Evolutionary conservation across 2,797 vertebrate genomes (phyloP), one percentile per base, ranked within the genome.

Genomic region (Neosilurus mollespiculum): DNA sequence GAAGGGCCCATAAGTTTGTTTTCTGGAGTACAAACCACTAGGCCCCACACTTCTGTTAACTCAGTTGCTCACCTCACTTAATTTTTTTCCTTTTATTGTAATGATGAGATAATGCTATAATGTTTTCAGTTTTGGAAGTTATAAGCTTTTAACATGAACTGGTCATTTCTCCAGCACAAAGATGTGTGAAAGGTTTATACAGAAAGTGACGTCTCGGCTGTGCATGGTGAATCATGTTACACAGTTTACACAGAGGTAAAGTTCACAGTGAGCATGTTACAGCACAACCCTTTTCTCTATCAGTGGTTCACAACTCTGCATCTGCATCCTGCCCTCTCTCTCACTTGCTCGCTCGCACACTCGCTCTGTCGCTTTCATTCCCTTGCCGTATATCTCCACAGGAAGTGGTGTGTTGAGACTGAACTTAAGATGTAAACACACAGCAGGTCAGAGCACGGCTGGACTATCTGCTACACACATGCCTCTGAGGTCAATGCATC

Each of bases 371-470:
- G 14, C 71, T 64, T 62, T 61, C 70, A 8, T 14, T 18, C 75
- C 18, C 26, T 64, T 26, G 49, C 56, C 56, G 18, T 24, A 1
- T 49, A 51, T 61, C 59, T 73, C 20, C 62, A 43, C 80, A 81
- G 82, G 79, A 87, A 64, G 78, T 83, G 76, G 73, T 81, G 54
- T 64, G 78, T 73, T 65, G 76, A 85, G 72, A 80, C 34, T 72
- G 61, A 81, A 56, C 72, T 37, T 4, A 66, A 76, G 59, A 58
- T 78, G 16, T 65, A 84, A 65, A 49, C 76, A 58, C 70, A 66
- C 56, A 81, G 15, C 72, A 85, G 83, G 83, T 62, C 77, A 77
- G 80, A 56, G 66, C 72, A 51, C 14, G 49, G 75, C 62, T 81
- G 73, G 84, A 81, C 62, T 58, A 78, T 82, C 81, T 72, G 66